Base-by-base conservation (phyloP, 2,113 vertebrate species). In the Pantherophis guttatus region DNA sequence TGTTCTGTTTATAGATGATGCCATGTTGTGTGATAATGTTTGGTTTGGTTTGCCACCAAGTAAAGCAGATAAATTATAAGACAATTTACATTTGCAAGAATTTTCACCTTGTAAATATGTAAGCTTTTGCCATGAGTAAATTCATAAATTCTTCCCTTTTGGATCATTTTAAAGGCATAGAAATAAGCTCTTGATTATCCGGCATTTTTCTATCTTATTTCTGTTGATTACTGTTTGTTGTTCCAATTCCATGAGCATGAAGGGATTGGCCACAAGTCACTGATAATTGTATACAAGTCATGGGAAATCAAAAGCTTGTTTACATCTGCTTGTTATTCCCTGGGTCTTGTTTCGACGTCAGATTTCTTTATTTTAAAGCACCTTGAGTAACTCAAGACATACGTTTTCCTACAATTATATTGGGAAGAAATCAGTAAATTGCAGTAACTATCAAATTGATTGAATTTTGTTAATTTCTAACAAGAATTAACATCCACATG, bases 141-240 rank as follows among this genome's bases (percentile, higher is more conserved):
- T 81, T 39, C 33, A 19, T 44, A 91, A 11, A 89, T 17, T 94
- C 86, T 88, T 93, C 88, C 81, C 24, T 0, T 89, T 54, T 65
- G 58, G 87, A 90, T 10, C 92, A 33, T 92, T 26, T 91, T 90
- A 94, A 92, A 91, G 3, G 7, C 13, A 52, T 58, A 6, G 23
- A 85, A 81, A 10, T 89, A 53, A n/a, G 6, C n/a, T 65, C 0
- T 39, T 88, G 55, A 39, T 87, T 3, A 70, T 55, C 39, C 39
- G 15, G 10, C 24, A 26, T 39, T 87, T 58, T 87, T 19, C 5
- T 91, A 26, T 62, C 52, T 52, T 50, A 29, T 93, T 91, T 93
- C 58, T 93, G n/a, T 70, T 90, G n/a, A 87, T 87, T 70, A n/a
- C 11, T 87, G 23, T 86, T 93, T 85, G 62, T 33, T 91, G 59